A percentile compares a stretch with the other conserved stretches of the same genome.
These are phyloP conservation scores for Syrrhaptes paradoxus DNA, from an alignment of 2,113 vertebrate genomes.

Conservation along the genomic window DNA sequence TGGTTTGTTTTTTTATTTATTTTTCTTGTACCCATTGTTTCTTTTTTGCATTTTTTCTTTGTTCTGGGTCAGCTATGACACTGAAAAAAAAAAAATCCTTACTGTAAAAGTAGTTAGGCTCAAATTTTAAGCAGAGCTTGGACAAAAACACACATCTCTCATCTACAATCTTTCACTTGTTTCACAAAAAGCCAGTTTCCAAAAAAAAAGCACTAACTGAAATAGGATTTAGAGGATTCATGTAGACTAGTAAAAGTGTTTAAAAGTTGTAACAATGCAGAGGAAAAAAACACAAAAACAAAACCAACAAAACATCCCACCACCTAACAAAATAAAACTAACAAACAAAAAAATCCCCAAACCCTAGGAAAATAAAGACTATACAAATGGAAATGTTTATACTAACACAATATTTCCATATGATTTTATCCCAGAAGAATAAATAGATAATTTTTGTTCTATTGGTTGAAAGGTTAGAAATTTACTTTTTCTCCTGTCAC, in stretches of 20 bases:
- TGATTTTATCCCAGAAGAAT: not conserved
- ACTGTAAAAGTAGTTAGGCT: not conserved
- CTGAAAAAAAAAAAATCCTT: not conserved
- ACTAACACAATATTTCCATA: not conserved
- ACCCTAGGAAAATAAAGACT: not conserved
- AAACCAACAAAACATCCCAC: too few relatives aligned
- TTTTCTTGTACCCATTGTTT: not conserved
- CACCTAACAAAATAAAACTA: not conserved
- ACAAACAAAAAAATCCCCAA: fast-evolving
- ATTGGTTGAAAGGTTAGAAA: not conserved
- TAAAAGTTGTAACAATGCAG: fast-evolving
- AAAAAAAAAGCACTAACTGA: not conserved
- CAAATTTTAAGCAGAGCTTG: not conserved
- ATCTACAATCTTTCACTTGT: not conserved
- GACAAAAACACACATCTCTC: not conserved
- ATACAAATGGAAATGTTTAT: not conserved
- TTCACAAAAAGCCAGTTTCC: not conserved
- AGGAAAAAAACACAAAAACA: not conserved
- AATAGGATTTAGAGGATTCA: not conserved
- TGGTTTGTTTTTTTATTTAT: fast-evolving
- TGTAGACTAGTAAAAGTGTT: not conserved
- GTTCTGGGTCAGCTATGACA: not conserved
- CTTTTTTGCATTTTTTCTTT: not conserved
- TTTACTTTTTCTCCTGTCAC: not conserved
- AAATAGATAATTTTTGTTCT: not conserved